phyloP scores from a whole-genome alignment of 2,888 invertebrate genomes.

The Sesamia inferens region DNA sequence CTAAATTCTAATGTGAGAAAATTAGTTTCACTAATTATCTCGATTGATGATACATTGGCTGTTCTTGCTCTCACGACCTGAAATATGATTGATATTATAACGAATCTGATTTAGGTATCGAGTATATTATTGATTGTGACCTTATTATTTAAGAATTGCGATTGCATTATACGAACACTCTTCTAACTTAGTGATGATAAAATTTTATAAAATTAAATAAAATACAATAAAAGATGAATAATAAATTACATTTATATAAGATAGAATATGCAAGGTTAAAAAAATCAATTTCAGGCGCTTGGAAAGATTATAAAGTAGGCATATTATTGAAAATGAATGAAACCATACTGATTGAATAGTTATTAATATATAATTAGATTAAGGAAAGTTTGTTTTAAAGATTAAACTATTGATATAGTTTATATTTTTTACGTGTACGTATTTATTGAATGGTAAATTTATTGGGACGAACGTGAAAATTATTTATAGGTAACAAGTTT shows the following conservation, averaged over 20 bases:
- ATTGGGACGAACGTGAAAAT: slow-evolving; percentile 89
- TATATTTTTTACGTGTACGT: slow-evolving; percentile 90
- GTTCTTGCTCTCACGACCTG: too few species aligned
- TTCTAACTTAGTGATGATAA: slow-evolving; percentile 80
- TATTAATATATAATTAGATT: slow-evolving; percentile 90
- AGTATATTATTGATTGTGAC: slow-evolving; percentile 75
- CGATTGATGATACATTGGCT: too few species aligned
- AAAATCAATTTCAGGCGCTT: slow-evolving; percentile 87
- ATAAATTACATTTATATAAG: slow-evolving; percentile 81
- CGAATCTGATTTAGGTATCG: slow-evolving; percentile 74
- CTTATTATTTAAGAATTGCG: slow-evolving; percentile 75
- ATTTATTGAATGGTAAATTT: slow-evolving; percentile 90
- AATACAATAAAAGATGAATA: slow-evolving; percentile 79
- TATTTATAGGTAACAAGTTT: slow-evolving; percentile 89
- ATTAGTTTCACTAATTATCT: too few species aligned
- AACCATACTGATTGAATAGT: slow-evolving; percentile 89
- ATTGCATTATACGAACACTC: slow-evolving; percentile 72
- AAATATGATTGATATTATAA: slow-evolving; percentile 73
- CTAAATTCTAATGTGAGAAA: too few species aligned
- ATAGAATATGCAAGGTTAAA: slow-evolving; percentile 82
- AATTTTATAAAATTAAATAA: slow-evolving; percentile 82
- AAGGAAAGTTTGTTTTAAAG: slow-evolving; percentile 89
- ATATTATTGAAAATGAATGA: slow-evolving; percentile 89
- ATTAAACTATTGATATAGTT: slow-evolving; percentile 91
- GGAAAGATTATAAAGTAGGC: slow-evolving; percentile 90